Evolutionary conservation across 2,113 vertebrate genomes (phyloP), one percentile per base, ranked within the genome.

Genomic region (Spilogale gracilis): DNA sequence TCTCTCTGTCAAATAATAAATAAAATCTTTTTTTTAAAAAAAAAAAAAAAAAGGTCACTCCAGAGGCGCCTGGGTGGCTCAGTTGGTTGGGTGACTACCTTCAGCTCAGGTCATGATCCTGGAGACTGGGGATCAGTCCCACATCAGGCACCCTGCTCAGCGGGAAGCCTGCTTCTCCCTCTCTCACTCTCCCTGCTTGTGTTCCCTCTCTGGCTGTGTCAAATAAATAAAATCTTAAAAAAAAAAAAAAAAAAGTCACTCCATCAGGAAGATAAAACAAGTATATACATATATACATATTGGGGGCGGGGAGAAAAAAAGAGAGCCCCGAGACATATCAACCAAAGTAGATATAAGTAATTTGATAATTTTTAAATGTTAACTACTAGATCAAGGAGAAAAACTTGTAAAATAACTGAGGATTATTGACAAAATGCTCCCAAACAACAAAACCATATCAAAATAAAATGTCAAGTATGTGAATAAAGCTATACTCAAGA

Each of bases 401-500:
- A 58, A 94, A 61, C 2, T n/a, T 74, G 4, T 73, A 82, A 76
- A 76, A 48, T 76, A 61, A 94, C 25, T 76, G 23, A 56, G 45
- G 20, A 76, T 54, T 81, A 71, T 5, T 74, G 13, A 94, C 79
- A 76, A 95, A 90, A 65, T 58, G 14, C 8, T 52, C n/a, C n/a
- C 48, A 90, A 89, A 89, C 45, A 89, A 69, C 30, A 95, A 89
- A 54, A 74, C 2, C 21, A 27, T 30, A 95, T 63, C n/a, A 30
- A 90, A 76, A 73, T 65, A 83, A 90, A 74, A 83, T 65, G 20
- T 76, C 25, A 95, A 83, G 16, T 67, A 76, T 48, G 30, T 84
- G 58, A 84, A 76, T 90, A 90, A 89, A 90, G 56, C 58, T 67
- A 90, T 76, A 84, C 27, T 76, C 27, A 76, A 90, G 32, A 89